Conservation (phyloP, 2,888 invertebrate genomes). For the Galerucella calmariensis region DNA sequence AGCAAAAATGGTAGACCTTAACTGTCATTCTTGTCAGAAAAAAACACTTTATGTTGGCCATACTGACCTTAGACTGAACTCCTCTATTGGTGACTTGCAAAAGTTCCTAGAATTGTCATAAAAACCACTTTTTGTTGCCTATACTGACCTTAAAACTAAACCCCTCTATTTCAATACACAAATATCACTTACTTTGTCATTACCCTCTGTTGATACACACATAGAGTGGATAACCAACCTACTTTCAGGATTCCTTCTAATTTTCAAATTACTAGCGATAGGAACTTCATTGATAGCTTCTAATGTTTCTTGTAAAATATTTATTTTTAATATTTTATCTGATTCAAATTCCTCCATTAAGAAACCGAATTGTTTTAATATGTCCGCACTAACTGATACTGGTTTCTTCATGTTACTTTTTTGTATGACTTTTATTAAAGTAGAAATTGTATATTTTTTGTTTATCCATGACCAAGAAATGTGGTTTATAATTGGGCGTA, state of each 20-base stretch:
- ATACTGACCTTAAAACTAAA: no score
- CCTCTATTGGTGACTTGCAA: no score
- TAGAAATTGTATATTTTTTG: constrained; percentile 37
- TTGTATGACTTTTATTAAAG: constrained; percentile 49
- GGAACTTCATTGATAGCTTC: constrained; percentile 39
- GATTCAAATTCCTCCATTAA: constrained; percentile 41
- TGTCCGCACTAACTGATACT: constrained; percentile 46
- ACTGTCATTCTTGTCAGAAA: no score
- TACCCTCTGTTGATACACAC: constrained; percentile 46
- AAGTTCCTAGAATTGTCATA: no score
- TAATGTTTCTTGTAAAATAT: constrained; percentile 47
- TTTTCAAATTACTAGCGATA: constrained; percentile 45
- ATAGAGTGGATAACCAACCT: constrained; percentile 53
- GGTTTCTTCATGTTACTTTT: constrained; percentile 54
- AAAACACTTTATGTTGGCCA: no score
- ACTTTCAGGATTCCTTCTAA: constrained; percentile 53
- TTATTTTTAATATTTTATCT: constrained; percentile 46
- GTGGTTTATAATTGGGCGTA: constrained; percentile 33
- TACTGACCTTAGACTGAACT: no score
- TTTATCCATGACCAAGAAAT: constrained; percentile 36
- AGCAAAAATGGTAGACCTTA: no score
- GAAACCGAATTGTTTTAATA: constrained; percentile 42
- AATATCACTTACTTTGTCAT: constrained; percentile 45
- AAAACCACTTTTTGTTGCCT: no score
- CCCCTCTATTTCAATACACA: no score